Percentiles rank a stretch among this genome's conserved stretches.
phyloP scores from a whole-genome alignment of 1,140 invertebrate genomes.

The Gryon sp. region DNA sequence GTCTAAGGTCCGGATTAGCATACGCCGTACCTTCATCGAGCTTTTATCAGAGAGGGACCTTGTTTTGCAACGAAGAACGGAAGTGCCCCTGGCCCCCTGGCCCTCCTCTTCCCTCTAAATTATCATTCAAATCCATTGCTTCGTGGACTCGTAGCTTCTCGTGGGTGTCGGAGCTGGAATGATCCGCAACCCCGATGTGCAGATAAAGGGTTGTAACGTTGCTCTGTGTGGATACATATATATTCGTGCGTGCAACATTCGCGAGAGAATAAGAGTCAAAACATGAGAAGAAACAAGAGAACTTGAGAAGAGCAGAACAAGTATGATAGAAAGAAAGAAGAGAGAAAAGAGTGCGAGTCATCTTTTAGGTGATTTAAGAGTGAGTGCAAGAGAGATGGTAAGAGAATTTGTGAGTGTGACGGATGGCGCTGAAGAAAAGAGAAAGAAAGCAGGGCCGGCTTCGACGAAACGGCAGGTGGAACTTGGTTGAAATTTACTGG shows the following conservation, averaged over 20 bases:
- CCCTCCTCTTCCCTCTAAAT: too few relatives aligned
- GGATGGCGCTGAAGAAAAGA: slow-evolving; percentile 19
- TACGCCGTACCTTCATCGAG: slow-evolving; percentile 38
- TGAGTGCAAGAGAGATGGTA: slow-evolving; percentile 17
- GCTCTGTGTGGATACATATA: too few relatives aligned
- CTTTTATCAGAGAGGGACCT: slow-evolving; percentile 48
- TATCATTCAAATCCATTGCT: slow-evolving; percentile 51
- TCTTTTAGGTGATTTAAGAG: slow-evolving; percentile 15
- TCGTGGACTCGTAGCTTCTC: slow-evolving; percentile 14
- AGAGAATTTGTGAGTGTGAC: slow-evolving; percentile 21
- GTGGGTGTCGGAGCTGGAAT: slow-evolving; percentile 57
- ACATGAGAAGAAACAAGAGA: slow-evolving; percentile 32
- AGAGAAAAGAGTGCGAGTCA: slow-evolving; percentile 15
- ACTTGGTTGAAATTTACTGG: slow-evolving; percentile 65
- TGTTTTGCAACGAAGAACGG: slow-evolving; percentile 55
- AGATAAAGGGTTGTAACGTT: slow-evolving; percentile 64
- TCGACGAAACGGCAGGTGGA: slow-evolving; percentile 69
- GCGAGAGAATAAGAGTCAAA: slow-evolving; percentile 43
- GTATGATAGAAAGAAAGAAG: slow-evolving; percentile 25
- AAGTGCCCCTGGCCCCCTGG: slow-evolving; percentile 40
- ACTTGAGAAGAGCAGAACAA: too few relatives aligned
- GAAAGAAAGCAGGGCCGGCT: slow-evolving; percentile 62
- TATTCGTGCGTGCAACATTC: slow-evolving; percentile 54
- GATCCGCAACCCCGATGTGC: slow-evolving; percentile 60
- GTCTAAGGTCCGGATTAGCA: slow-evolving; percentile 55